Conservation (phyloP, 1,140 invertebrate genomes). For the Drosophila micromelanica region DNA sequence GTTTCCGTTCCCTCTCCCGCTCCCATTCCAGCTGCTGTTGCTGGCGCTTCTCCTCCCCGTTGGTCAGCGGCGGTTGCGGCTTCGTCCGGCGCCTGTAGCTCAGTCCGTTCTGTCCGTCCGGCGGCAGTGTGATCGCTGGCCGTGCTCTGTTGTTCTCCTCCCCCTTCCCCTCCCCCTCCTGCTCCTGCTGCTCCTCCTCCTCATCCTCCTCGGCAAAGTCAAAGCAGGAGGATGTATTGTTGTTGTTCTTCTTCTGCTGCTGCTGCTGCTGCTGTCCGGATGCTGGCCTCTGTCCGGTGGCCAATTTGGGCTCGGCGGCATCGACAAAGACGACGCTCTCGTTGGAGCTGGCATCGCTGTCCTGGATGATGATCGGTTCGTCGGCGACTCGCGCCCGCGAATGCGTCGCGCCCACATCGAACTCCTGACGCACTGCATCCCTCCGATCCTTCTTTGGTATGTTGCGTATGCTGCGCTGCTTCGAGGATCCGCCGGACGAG, state of each 20-base stretch:
- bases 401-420: conserved; percentile 23
- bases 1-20: neutral
- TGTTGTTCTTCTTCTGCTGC: neutral
- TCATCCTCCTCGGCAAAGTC: conserved; percentile 70
- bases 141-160: too few relatives aligned
- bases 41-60: conserved; percentile 19
- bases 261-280: too few relatives aligned
- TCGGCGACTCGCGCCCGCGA: neutral
- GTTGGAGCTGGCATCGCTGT: conserved; percentile 68
- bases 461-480: conserved; percentile 69
- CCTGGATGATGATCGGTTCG: conserved; percentile 63
- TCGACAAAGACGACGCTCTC: conserved; percentile 69
- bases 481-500: neutral
- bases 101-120: conserved; percentile 18
- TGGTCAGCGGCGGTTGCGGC: neutral
- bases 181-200: too few relatives aligned
- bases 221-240: conserved; percentile 51
- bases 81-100: conserved; percentile 21
- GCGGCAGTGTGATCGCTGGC: neutral
- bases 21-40: conserved; percentile 29
- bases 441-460: conserved; percentile 84
- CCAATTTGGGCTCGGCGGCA: conserved; percentile 19
- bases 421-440: conserved; percentile 63
- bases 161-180: too few relatives aligned
- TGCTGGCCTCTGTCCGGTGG: too few relatives aligned